These are phyloP conservation scores for Gastracanthus pulcherrimus DNA, from an alignment of 2,888 invertebrate genomes.

Conservation along the genomic window DNA sequence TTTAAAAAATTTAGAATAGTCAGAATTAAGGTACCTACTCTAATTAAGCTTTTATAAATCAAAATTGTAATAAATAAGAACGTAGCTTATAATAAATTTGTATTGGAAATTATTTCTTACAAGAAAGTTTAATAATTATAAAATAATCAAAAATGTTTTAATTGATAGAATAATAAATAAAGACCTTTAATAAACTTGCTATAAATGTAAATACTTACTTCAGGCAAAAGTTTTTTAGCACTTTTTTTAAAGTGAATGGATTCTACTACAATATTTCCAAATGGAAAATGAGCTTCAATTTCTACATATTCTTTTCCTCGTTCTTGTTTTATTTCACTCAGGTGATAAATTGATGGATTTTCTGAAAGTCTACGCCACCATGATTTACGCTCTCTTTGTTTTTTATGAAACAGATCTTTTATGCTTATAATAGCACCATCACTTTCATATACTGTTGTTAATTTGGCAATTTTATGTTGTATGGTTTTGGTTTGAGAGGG, in stretches of 20 bases:
- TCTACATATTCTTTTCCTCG: conserved; percentile 79
- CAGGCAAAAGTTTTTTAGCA: conserved; percentile 63
- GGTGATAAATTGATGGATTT: conserved; percentile 83
- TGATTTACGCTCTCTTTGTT: conserved; percentile 87
- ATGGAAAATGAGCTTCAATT: conserved; percentile 83
- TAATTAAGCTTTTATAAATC: not conserved
- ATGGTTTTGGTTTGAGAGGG: conserved; percentile 50
- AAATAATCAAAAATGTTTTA: conserved; percentile 17
- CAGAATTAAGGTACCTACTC: not conserved
- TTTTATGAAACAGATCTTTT: conserved; percentile 85
- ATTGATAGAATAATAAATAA: no score
- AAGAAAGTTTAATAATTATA: not conserved
- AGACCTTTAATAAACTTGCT: conserved; percentile 53
- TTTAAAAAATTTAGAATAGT: not conserved
- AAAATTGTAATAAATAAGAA: not conserved
- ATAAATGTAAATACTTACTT: conserved; percentile 43
- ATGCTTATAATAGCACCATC: conserved; percentile 74
- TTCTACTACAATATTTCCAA: conserved; percentile 83
- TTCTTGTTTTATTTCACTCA: conserved; percentile 80
- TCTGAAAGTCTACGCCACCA: conserved; percentile 90
- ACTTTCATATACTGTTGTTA: conserved; percentile 65
- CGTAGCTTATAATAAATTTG: not conserved
- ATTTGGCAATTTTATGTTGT: conserved; percentile 65
- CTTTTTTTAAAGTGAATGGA: conserved; percentile 76
- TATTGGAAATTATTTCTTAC: not conserved